Percentiles rank a stretch among this genome's conserved stretches.
These are phyloP conservation scores for Chamaea fasciata DNA, from an alignment of 2,113 vertebrate species.

Conservation along the genomic window DNA sequence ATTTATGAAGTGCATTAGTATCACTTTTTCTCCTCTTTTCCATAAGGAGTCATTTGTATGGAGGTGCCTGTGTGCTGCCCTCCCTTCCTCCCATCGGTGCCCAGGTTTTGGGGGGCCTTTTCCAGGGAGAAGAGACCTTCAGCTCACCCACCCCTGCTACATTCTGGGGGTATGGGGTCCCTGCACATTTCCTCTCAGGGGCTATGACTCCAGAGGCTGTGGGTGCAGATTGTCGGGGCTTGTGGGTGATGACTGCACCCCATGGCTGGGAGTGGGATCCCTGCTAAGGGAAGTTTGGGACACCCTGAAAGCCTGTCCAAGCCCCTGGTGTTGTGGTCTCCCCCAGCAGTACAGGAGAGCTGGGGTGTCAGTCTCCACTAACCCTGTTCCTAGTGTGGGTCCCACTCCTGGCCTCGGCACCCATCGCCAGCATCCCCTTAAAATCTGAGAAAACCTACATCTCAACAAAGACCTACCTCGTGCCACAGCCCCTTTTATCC, in stretches of 20 bases:
- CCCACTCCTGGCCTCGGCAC: background rate
- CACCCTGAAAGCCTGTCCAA: background rate
- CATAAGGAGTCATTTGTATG: rapidly evolving
- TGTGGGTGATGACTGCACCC: background rate
- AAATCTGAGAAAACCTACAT: background rate
- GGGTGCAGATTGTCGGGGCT: background rate
- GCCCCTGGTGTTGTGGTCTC: rapidly evolving
- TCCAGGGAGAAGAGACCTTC: background rate
- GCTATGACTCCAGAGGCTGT: background rate
- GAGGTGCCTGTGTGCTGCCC: rapidly evolving
- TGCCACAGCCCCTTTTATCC: rapidly evolving
- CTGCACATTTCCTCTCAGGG: background rate
- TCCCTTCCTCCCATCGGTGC: background rate
- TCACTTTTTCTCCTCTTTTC: background rate
- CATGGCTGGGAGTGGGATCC: background rate
- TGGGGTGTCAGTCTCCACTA: background rate
- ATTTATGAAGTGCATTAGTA: background rate
- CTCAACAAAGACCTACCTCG: background rate
- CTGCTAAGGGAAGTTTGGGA: background rate
- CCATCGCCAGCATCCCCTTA: rapidly evolving
- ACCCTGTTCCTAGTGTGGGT: background rate
- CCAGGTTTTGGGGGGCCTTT: background rate
- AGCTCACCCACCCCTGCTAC: background rate
- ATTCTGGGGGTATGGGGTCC: rapidly evolving
- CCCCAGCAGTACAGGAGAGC: background rate